A percentile compares a stretch with the other conserved stretches of the same genome.
These are phyloP conservation scores for Bubo scandiacus DNA, from an alignment of 2,113 vertebrate genomes.

Conservation along the genomic window DNA sequence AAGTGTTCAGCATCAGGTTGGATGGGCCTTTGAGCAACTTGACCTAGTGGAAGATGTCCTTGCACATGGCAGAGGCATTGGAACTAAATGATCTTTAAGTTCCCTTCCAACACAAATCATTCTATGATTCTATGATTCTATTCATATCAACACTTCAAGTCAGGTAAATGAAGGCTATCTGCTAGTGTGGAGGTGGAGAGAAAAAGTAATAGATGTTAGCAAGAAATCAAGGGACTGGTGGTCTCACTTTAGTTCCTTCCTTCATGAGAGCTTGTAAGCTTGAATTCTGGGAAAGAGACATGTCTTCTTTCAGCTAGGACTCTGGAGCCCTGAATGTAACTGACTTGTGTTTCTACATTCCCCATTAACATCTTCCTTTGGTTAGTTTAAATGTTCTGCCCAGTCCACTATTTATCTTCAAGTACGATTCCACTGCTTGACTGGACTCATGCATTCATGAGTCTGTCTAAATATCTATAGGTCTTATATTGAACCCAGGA, in stretches of 20 bases:
- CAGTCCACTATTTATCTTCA: not conserved
- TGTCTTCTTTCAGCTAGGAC: not conserved
- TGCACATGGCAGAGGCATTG: too few relatives aligned
- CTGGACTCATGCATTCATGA: not conserved
- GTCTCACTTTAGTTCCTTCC: not conserved
- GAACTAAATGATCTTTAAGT: not conserved
- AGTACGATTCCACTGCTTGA: not conserved
- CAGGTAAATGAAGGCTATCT: not conserved
- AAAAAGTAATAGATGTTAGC: not conserved
- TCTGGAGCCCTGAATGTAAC: not conserved
- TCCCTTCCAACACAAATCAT: not conserved
- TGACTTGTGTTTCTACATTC: not conserved
- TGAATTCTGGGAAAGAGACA: not conserved
- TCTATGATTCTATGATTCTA: not conserved
- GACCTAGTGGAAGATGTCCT: not conserved
- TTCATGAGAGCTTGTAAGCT: not conserved
- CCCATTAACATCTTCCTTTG: not conserved
- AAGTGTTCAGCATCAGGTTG: not conserved
- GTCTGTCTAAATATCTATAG: not conserved
- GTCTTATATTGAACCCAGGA: rapidly evolving
- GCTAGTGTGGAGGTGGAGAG: not conserved
- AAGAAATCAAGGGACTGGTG: not conserved
- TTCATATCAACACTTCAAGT: not conserved
- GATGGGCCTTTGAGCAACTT: not conserved
- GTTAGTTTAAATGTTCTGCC: not conserved